Evolutionary conservation across 92 coral and sea anemone species (phyloP).

Genomic region (Umimayanthus chanpuru): DNA sequence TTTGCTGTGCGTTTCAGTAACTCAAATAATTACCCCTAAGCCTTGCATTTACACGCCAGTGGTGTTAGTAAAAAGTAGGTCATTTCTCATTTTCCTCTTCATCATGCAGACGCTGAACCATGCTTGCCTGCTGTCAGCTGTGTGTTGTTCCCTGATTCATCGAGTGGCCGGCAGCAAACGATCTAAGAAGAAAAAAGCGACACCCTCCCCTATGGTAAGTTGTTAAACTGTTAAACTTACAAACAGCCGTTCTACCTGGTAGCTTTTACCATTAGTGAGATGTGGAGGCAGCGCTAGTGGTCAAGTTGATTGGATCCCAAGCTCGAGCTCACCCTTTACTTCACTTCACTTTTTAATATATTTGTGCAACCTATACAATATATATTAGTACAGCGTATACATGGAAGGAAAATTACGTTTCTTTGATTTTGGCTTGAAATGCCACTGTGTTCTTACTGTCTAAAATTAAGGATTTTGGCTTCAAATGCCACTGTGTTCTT

Average conservation of each 20-base stretch:
- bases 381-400: no score
- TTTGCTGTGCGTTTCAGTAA: background rate
- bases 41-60: background rate
- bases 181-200: slow-evolving; percentile 86
- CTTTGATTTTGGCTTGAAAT: no score
- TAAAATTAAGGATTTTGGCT: no score
- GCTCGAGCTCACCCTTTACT: no score
- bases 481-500: no score
- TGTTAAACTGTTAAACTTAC: background rate
- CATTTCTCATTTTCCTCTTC: background rate
- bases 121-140: slow-evolving; percentile 71
- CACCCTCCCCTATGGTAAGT: slow-evolving; percentile 75
- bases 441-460: no score
- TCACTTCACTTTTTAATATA: no score
- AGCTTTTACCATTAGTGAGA: background rate
- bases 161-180: slow-evolving; percentile 73
- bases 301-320: background rate
- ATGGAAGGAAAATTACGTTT: no score
- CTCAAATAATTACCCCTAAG: no score
- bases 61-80: background rate
- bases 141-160: slow-evolving; percentile 70
- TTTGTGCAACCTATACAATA: no score
- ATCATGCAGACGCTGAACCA: slow-evolving; percentile 69
- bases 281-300: background rate
- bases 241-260: no score